Conservation (phyloP, 2,797 vertebrate genomes). For the Eurystomus glaucurus region DNA sequence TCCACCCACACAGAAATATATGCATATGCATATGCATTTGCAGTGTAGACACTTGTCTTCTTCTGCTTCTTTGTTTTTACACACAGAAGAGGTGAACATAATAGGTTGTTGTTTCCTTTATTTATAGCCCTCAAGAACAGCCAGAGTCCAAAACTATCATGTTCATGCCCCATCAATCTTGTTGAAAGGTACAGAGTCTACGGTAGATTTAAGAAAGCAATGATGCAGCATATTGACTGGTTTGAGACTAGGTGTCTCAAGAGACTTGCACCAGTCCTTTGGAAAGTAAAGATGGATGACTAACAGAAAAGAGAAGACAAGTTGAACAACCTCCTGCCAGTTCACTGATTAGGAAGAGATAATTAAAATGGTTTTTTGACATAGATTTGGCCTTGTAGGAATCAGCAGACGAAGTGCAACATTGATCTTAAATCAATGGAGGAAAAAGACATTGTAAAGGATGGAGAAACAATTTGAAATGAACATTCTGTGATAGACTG, state of each 20-base stretch:
- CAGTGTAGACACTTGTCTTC: not conserved
- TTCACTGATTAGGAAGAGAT: slow-evolving; percentile 58
- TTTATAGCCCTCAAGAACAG: slow-evolving; percentile 38
- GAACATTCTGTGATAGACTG: not conserved
- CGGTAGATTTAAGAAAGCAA: slow-evolving; percentile 34
- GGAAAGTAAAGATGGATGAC: slow-evolving; percentile 49
- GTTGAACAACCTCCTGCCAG: slow-evolving; percentile 44
- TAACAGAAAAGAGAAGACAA: slow-evolving; percentile 38
- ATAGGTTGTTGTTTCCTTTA: not conserved
- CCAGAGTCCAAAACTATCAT: not conserved
- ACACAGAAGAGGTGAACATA: not conserved
- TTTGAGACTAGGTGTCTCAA: slow-evolving; percentile 20
- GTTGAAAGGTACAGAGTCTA: not conserved
- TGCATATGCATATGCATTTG: not conserved
- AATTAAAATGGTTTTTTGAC: slow-evolving; percentile 36
- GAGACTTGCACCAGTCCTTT: not conserved
- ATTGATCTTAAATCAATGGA: slow-evolving; percentile 46
- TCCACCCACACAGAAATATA: not conserved
- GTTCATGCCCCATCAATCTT: slow-evolving; percentile 29
- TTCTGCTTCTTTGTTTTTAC: not conserved
- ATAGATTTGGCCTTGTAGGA: slow-evolving; percentile 8
- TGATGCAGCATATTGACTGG: slow-evolving; percentile 37
- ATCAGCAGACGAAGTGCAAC: slow-evolving; percentile 1
- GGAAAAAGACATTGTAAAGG: slow-evolving; percentile 21
- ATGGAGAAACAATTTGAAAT: slow-evolving; percentile 28